phyloP scores from a whole-genome alignment of 2,797 vertebrate species.

The Cuniculus paca region DNA sequence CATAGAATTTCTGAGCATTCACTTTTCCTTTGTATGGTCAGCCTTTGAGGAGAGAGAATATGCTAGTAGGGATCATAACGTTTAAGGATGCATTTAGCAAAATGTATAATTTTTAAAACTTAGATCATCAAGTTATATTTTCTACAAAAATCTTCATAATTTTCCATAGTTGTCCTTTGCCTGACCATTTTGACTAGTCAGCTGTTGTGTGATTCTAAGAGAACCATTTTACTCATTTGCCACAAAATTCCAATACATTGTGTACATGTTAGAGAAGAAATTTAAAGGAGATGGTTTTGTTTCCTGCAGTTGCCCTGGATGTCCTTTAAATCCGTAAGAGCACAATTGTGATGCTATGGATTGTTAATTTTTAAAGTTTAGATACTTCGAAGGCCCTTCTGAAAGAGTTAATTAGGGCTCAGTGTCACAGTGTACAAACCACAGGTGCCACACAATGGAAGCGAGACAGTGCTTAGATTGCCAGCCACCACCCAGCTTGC shows the following conservation, averaged over 20 bases:
- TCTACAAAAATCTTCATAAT: neutral
- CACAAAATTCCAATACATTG: neutral
- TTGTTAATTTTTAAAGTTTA: slow-evolving; percentile 46
- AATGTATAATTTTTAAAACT: neutral
- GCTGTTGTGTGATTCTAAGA: neutral
- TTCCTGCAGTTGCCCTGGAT: slow-evolving; percentile 9
- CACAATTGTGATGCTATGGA: neutral
- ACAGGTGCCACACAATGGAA: neutral
- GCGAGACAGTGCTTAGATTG: neutral
- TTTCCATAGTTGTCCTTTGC: slow-evolving; percentile 21
- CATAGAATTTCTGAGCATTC: slow-evolving; percentile 11
- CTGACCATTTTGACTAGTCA: neutral
- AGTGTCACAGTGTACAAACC: neutral
- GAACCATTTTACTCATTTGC: neutral
- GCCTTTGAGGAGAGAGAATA: neutral
- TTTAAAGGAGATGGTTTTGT: slow-evolving; percentile 28
- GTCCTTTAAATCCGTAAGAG: slow-evolving; percentile 40
- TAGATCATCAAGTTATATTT: slow-evolving; percentile 10
- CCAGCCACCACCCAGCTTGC: neutral
- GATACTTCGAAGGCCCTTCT: neutral
- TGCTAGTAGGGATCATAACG: neutral
- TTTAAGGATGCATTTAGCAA: neutral
- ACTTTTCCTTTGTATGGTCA: neutral
- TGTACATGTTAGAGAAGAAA: neutral
- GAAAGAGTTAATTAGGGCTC: neutral